Conservation (phyloP, 2,888 invertebrate species). For the Cephus pulcher region DNA sequence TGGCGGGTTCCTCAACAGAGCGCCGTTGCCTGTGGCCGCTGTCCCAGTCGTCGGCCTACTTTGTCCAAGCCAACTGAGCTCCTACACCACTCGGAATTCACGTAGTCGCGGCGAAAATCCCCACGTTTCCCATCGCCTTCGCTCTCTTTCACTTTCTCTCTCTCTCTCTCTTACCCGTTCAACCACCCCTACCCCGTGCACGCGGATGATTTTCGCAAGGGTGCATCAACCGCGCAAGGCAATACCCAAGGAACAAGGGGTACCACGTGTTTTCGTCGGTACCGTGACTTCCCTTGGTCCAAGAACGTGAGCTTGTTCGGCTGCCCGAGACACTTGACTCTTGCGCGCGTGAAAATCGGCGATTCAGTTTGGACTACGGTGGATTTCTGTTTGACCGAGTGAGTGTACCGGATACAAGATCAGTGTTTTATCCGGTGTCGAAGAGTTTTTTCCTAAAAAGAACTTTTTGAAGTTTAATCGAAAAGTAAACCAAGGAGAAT, state of each 20-base stretch:
- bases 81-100: constrained; percentile 6
- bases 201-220: neutral
- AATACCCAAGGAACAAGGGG: neutral
- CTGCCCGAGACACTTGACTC: neutral
- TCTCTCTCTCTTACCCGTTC: constrained; percentile 17
- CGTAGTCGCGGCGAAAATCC: neutral
- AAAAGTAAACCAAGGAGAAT: neutral
- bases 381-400: neutral
- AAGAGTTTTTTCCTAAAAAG: neutral
- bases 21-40: constrained; percentile 61
- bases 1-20: constrained; percentile 43
- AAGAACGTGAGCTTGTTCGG: neutral
- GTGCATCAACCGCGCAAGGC: neutral
- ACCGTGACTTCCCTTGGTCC: neutral
- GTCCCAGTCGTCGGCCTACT: constrained; percentile 66
- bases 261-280: neutral
- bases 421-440: neutral
- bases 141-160: constrained; percentile 20
- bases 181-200: neutral
- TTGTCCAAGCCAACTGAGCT: constrained; percentile 61
- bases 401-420: neutral
- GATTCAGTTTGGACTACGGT: neutral
- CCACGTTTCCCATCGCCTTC: neutral
- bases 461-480: neutral
- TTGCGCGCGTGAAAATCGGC: neutral